Evolutionary conservation across 2,113 vertebrate species (phyloP).

Genomic region (Oceanodroma tethys): DNA sequence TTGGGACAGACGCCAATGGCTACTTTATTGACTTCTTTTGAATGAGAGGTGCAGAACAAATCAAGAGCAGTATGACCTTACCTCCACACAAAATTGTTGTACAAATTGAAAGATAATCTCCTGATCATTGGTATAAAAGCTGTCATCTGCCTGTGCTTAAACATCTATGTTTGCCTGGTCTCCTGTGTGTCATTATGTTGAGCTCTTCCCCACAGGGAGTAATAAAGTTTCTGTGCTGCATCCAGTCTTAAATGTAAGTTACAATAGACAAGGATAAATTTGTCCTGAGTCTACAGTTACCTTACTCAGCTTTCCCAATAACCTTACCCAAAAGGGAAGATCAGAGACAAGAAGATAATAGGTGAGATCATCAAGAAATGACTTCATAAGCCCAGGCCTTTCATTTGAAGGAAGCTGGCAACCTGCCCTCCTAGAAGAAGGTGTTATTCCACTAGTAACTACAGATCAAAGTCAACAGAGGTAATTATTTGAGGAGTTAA

Average conservation of each 20-base stretch:
- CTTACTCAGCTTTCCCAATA: constrained; percentile 55
- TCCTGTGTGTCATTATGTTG: not conserved
- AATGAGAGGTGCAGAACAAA: not conserved
- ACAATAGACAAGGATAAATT: not conserved
- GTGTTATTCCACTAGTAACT: constrained; percentile 52
- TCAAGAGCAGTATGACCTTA: not conserved
- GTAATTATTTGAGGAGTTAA: constrained; percentile 61
- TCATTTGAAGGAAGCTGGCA: constrained; percentile 59
- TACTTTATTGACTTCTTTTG: not conserved
- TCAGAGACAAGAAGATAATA: constrained; percentile 60
- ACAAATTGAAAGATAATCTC: not conserved
- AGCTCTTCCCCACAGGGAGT: not conserved
- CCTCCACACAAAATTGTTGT: not conserved
- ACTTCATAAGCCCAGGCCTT: constrained; percentile 43
- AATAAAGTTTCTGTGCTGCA: not conserved
- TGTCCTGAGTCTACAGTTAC: constrained; percentile 8
- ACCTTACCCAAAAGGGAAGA: constrained; percentile 49
- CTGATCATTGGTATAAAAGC: not conserved
- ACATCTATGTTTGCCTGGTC: not conserved
- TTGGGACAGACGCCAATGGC: not conserved
- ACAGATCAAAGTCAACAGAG: constrained; percentile 44
- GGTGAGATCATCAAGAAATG: constrained; percentile 54
- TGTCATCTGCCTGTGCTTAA: not conserved
- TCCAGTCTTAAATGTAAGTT: not conserved
- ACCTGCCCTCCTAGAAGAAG: constrained; percentile 8